Evolutionary conservation across 2,113 vertebrate genomes (phyloP).

Genomic region (Chiloscyllium plagiosum): DNA sequence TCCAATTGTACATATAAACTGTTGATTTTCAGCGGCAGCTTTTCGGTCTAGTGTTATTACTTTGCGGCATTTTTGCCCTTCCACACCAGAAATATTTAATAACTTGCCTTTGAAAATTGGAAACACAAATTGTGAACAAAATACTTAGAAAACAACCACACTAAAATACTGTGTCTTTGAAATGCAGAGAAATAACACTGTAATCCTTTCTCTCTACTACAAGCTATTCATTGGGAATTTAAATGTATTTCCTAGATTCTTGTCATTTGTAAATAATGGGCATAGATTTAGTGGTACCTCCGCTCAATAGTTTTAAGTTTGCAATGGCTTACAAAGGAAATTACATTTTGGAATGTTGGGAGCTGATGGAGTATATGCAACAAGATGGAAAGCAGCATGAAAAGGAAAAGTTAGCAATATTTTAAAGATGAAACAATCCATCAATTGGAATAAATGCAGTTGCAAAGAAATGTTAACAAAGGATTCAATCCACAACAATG

Average conservation of each 20-base stretch:
- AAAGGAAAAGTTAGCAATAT: background rate
- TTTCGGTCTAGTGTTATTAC: background rate
- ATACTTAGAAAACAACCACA: background rate
- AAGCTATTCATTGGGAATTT: background rate
- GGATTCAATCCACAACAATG: background rate
- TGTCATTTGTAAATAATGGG: background rate
- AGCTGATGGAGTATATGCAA: background rate
- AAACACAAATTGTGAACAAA: background rate
- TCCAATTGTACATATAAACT: slow-evolving; percentile 37
- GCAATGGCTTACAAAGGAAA: background rate
- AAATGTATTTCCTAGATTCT: background rate
- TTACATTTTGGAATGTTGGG: background rate
- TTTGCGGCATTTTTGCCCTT: slow-evolving; percentile 8
- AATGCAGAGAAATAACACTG: background rate
- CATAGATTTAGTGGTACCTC: background rate
- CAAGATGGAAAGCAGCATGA: background rate
- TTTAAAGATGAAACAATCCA: background rate
- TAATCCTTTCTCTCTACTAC: background rate
- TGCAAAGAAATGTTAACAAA: background rate
- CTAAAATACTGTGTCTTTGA: background rate
- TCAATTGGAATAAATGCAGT: background rate
- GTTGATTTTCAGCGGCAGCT: background rate
- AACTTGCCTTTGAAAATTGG: background rate
- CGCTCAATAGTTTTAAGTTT: background rate
- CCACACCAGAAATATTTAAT: background rate